Evolutionary conservation across 2,888 invertebrate species (phyloP).

Genomic region (Tubulanus polymorphus): DNA sequence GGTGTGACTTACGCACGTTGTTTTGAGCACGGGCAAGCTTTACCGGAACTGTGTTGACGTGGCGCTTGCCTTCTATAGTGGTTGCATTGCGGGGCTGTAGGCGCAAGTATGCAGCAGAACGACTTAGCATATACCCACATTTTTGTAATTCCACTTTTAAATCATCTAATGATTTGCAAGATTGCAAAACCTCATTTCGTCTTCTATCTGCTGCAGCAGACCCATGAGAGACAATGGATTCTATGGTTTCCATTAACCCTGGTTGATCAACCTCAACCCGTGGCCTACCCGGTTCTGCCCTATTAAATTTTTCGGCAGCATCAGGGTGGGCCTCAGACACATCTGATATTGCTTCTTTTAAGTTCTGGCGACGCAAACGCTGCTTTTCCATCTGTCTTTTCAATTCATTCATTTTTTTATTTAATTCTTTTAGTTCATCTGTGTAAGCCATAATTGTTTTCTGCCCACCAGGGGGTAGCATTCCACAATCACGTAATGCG

Average conservation of each 20-base stretch:
- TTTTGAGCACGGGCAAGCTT: constrained; percentile 14
- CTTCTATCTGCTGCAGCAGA: constrained; percentile 10
- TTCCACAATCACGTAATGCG: too few relatives aligned
- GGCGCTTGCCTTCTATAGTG: constrained; percentile 7
- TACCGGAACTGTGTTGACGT: constrained; percentile 14
- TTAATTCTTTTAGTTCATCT: too few relatives aligned
- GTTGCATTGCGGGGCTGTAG: constrained; percentile 5
- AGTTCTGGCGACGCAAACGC: too few relatives aligned
- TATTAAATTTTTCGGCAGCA: too few relatives aligned
- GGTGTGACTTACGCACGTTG: constrained; percentile 25
- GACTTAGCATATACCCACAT: constrained; percentile 1
- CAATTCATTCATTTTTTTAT: too few relatives aligned
- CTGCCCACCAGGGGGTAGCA: too few relatives aligned
- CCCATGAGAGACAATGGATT: constrained; percentile 8
- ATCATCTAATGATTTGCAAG: constrained; percentile 7
- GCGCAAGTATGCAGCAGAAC: constrained; percentile 12
- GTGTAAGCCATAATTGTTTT: too few relatives aligned
- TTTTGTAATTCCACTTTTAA: constrained; percentile 1
- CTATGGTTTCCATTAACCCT: constrained; percentile 5
- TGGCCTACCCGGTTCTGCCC: constrained; percentile 1
- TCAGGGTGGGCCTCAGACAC: too few relatives aligned
- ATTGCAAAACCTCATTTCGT: not conserved
- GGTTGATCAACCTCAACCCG: constrained; percentile 10
- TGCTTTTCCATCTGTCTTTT: too few relatives aligned
- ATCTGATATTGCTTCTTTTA: too few relatives aligned